A percentile compares a stretch with the other conserved stretches of the same genome.
Conservation (phyloP, 2,888 invertebrate species). For the Polylopha cassiicola region DNA sequence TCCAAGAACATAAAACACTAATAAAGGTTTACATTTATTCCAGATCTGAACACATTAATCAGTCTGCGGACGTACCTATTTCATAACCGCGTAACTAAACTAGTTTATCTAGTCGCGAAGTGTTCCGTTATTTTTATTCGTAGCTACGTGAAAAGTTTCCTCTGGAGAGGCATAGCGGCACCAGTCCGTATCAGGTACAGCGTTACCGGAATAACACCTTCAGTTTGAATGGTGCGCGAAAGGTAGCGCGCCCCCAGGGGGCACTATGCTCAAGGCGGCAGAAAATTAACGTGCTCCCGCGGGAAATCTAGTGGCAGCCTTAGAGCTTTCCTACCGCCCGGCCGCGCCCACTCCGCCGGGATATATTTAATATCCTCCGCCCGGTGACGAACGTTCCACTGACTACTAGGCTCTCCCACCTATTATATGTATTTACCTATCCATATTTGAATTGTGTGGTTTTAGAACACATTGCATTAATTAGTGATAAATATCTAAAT, state of each 20-base stretch:
- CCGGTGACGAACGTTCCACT: slow-evolving; percentile 33
- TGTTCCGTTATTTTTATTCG: slow-evolving; percentile 54
- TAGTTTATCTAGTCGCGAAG: slow-evolving; percentile 15
- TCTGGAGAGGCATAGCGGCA: slow-evolving; percentile 63
- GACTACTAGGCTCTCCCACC: slow-evolving; percentile 18
- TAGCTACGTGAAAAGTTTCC: slow-evolving; percentile 50
- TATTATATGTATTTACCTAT: too few species aligned
- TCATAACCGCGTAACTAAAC: slow-evolving; percentile 11
- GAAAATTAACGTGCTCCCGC: slow-evolving; percentile 84
- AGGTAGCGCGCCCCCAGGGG: slow-evolving; percentile 78
- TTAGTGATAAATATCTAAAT: too few species aligned
- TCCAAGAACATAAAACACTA: too few species aligned
- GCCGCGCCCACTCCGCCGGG: slow-evolving; percentile 59
- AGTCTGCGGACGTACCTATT: slow-evolving; percentile 2
- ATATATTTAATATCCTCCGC: slow-evolving; percentile 67
- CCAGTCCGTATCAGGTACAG: slow-evolving; percentile 52
- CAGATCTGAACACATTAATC: neutral
- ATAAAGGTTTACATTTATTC: too few species aligned
- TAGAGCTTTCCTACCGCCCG: slow-evolving; percentile 54
- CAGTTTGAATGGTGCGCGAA: slow-evolving; percentile 72
- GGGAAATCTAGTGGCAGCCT: slow-evolving; percentile 81
- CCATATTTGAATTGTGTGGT: too few species aligned
- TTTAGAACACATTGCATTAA: too few species aligned
- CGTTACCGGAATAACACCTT: slow-evolving; percentile 74
- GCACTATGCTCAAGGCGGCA: slow-evolving; percentile 86